phyloP scores from a whole-genome alignment of 2,888 invertebrate genomes.

The Caradrina clavipalpis region DNA sequence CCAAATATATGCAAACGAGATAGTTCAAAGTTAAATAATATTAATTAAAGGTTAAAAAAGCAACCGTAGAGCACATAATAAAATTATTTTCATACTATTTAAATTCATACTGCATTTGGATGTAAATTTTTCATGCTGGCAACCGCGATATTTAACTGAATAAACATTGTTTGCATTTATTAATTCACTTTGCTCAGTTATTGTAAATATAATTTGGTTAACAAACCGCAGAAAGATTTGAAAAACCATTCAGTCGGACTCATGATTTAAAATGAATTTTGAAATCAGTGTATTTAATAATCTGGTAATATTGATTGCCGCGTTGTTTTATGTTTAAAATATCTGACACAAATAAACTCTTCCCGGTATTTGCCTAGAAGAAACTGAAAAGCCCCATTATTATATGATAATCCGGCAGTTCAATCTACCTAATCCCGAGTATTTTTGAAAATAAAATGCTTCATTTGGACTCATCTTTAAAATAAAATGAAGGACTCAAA shows the following conservation, averaged over 20 bases:
- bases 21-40: slow-evolving; percentile 15
- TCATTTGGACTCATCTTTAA: background rate
- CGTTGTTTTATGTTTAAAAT: too few species aligned
- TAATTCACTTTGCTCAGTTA: slow-evolving; percentile 15
- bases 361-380: too few species aligned
- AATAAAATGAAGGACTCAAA: background rate
- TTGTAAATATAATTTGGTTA: slow-evolving; percentile 36
- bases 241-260: background rate
- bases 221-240: slow-evolving; percentile 9
- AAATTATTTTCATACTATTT: slow-evolving; percentile 19
- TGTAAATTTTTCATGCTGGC: slow-evolving; percentile 35
- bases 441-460: background rate
- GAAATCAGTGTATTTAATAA: slow-evolving; percentile 7
- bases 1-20: slow-evolving; percentile 6
- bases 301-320: background rate
- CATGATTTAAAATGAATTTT: slow-evolving; percentile 14
- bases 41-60: background rate
- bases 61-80: slow-evolving; percentile 5
- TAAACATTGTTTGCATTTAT: slow-evolving; percentile 29
- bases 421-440: background rate
- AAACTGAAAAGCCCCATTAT: background rate
- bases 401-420: background rate
- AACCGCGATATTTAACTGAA: slow-evolving; percentile 17
- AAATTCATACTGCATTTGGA: slow-evolving; percentile 25
- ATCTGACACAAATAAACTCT: too few species aligned